Evolutionary conservation across 2,797 vertebrate species (phyloP).

Genomic region (Cirrhinus mrigala): DNA sequence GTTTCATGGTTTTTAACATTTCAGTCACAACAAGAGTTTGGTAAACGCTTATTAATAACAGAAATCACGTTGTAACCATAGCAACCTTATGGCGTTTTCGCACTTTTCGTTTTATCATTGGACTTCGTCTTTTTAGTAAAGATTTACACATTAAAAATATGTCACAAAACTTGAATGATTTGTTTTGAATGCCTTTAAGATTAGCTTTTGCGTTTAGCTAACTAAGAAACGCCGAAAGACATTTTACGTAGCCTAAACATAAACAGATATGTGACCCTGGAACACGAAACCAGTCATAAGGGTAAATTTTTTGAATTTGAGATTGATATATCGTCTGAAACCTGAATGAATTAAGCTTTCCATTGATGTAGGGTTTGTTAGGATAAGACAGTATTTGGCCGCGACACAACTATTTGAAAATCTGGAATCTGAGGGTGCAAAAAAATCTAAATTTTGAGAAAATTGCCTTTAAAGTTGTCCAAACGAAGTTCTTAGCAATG

Average conservation of each 20-base stretch:
- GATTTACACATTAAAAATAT: neutral
- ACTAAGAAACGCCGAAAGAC: neutral
- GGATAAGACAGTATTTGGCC: too few relatives aligned
- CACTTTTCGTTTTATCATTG: neutral
- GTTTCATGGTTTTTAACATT: neutral
- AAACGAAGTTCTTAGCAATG: too few relatives aligned
- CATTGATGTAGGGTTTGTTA: too few relatives aligned
- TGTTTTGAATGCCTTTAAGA: neutral
- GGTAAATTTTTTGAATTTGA: too few relatives aligned
- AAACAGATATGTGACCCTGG: neutral
- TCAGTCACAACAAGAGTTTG: neutral
- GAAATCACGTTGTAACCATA: conserved; percentile 10
- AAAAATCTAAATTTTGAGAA: too few relatives aligned
- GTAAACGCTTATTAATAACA: neutral
- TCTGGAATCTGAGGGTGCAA: too few relatives aligned
- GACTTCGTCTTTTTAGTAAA: neutral
- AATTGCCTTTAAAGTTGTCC: too few relatives aligned
- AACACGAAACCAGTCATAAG: too few relatives aligned
- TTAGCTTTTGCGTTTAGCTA: neutral
- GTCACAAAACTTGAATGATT: neutral
- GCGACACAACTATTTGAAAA: too few relatives aligned
- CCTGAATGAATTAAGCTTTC: too few relatives aligned
- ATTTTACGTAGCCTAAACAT: neutral
- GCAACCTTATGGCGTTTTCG: neutral
- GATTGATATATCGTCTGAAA: too few relatives aligned